These are phyloP conservation scores for Atta cephalotes DNA, from an alignment of 1,140 invertebrate genomes.

Conservation along the genomic window DNA sequence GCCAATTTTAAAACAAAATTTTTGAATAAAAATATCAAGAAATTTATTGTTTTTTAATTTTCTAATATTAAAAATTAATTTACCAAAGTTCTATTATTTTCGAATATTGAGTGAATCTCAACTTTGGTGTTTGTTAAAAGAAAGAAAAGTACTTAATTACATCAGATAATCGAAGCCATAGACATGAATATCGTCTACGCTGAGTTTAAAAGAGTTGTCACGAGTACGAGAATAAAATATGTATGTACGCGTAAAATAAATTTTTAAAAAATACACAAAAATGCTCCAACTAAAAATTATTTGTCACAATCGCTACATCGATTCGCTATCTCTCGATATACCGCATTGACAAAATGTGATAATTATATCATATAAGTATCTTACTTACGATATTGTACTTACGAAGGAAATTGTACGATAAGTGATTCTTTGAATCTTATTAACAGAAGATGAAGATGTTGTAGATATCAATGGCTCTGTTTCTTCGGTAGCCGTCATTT, in stretches of 20 bases:
- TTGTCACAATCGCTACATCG: neutral
- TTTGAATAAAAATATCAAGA: no score
- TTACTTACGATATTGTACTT: constrained; percentile 67
- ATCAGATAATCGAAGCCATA: constrained; percentile 18
- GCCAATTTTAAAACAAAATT: neutral
- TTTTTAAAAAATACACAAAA: neutral
- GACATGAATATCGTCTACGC: neutral
- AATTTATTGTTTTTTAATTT: no score
- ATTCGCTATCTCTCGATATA: neutral
- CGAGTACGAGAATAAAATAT: neutral
- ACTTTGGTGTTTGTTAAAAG: neutral
- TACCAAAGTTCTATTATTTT: neutral
- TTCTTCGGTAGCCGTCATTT: constrained; percentile 79
- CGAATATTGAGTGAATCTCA: no score
- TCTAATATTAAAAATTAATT: neutral
- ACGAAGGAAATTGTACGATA: constrained; percentile 77
- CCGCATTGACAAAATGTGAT: neutral
- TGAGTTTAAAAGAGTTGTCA: neutral
- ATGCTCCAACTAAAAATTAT: neutral
- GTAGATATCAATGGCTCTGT: constrained; percentile 75
- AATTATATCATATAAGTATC: neutral
- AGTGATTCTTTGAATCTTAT: constrained; percentile 63
- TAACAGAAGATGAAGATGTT: constrained; percentile 17
- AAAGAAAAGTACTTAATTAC: neutral
- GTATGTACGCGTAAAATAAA: neutral